Percentiles rank a stretch among this genome's conserved stretches.
Evolutionary conservation across 2,113 vertebrate genomes (phyloP).

Genomic region (Eulemur rufifrons): DNA sequence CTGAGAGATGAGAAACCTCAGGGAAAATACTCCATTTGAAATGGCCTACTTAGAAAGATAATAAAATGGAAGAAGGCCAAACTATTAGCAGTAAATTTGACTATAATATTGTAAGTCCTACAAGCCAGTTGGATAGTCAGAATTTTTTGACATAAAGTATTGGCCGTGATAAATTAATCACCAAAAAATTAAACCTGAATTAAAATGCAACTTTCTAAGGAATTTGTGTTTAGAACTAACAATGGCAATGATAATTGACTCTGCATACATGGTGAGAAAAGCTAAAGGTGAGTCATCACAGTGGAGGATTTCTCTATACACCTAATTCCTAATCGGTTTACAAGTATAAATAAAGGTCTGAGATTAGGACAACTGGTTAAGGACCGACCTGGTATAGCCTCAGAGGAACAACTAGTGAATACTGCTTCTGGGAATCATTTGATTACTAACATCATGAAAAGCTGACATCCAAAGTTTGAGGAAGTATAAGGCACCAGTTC

Average conservation of each 20-base stretch:
- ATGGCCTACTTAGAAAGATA: neutral
- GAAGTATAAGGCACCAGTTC: neutral
- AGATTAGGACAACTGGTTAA: neutral
- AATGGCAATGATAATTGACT: neutral
- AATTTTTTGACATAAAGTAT: neutral
- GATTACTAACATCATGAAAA: neutral
- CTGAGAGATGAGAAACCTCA: neutral
- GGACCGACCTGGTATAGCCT: no score
- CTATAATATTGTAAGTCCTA: neutral
- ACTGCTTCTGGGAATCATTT: neutral
- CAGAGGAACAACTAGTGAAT: no score
- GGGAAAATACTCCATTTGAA: neutral
- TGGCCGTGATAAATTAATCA: neutral
- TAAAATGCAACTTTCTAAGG: neutral
- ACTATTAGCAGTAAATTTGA: neutral
- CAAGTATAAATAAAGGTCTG: neutral
- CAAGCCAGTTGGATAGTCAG: neutral
- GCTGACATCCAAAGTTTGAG: neutral
- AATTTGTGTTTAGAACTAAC: neutral
- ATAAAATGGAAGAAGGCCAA: neutral
- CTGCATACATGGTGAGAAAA: neutral
- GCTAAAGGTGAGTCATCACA: neutral
- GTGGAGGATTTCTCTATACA: fast-evolving
- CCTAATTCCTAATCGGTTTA: no score
- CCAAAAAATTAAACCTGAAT: neutral